Percentiles rank a stretch among this genome's conserved stretches.
These are phyloP conservation scores for Tenebrio molitor DNA, from an alignment of 1,140 invertebrate genomes.

Conservation along the genomic window DNA sequence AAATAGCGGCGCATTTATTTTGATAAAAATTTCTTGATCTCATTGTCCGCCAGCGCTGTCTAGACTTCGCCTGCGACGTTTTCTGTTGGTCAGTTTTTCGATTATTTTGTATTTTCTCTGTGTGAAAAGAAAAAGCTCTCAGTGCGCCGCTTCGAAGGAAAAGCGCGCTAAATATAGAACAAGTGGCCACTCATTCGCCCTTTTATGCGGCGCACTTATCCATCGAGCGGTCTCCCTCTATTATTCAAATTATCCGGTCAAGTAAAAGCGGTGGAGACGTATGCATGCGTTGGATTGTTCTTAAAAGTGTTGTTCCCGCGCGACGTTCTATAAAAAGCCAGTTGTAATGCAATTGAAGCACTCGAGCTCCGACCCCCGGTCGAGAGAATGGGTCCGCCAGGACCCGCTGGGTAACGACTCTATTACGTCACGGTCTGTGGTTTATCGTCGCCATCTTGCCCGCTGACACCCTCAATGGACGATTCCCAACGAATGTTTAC, in stretches of 20 bases:
- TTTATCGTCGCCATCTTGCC: constrained; percentile 54
- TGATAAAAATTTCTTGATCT: too few relatives aligned
- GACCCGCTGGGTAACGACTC: constrained; percentile 51
- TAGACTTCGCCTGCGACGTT: too few relatives aligned
- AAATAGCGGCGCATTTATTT: too few relatives aligned
- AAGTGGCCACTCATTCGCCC: too few relatives aligned
- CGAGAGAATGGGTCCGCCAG: constrained; percentile 41
- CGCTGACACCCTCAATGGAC: constrained; percentile 27
- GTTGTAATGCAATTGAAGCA: constrained; percentile 53
- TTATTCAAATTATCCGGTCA: constrained; percentile 25
- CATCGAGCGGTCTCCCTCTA: not conserved
- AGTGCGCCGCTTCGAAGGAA: too few relatives aligned
- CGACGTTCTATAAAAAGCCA: constrained; percentile 45
- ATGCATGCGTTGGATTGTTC: constrained; percentile 22
- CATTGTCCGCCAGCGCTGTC: too few relatives aligned
- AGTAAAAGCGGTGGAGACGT: not conserved
- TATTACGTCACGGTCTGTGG: constrained; percentile 55
- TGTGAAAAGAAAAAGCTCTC: too few relatives aligned
- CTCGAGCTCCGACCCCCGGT: constrained; percentile 47
- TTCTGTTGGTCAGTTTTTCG: too few relatives aligned
- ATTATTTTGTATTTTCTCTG: too few relatives aligned
- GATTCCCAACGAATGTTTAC: constrained; percentile 13
- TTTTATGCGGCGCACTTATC: not conserved
- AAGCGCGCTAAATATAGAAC: too few relatives aligned
- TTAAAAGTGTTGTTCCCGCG: constrained; percentile 39